phyloP scores from a whole-genome alignment of 1,140 invertebrate genomes.

The Drosophila varians region DNA sequence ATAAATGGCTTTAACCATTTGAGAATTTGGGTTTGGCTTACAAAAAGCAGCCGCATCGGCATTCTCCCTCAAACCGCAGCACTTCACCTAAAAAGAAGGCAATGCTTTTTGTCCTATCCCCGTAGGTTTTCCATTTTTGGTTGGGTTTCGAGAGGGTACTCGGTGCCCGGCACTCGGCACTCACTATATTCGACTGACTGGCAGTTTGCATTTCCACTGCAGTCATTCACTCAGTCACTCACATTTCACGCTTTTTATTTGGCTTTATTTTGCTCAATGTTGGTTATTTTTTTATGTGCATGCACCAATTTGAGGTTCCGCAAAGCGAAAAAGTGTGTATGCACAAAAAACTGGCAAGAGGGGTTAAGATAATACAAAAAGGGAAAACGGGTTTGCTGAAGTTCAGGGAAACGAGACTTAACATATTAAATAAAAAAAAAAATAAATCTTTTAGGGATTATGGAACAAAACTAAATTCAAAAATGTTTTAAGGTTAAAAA shows the following conservation, averaged over 20 bases:
- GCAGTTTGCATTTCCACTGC: conserved; percentile 71
- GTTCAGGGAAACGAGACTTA: too few relatives aligned
- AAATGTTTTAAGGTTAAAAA: too few relatives aligned
- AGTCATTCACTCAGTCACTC: conserved; percentile 75
- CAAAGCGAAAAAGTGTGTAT: conserved; percentile 59
- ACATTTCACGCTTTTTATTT: conserved; percentile 50
- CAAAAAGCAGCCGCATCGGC: conserved; percentile 51
- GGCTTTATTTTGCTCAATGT: conserved; percentile 4
- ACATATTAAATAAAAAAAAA: neutral
- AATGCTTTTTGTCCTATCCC: conserved; percentile 44
- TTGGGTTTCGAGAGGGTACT: conserved; percentile 12
- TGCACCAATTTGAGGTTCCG: conserved; percentile 58
- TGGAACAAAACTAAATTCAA: too few relatives aligned
- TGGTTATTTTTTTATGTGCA: conserved; percentile 38
- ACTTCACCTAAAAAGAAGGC: conserved; percentile 71
- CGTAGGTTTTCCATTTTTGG: neutral
- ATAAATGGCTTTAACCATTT: conserved; percentile 79
- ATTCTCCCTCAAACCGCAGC: conserved; percentile 52
- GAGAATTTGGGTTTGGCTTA: conserved; percentile 25
- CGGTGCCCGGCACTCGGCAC: neutral
- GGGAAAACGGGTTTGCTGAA: too few relatives aligned
- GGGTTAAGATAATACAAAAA: conserved; percentile 18
- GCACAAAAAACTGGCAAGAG: conserved; percentile 20
- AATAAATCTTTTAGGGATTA: too few relatives aligned
- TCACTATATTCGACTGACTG: conserved; percentile 55